Base-by-base conservation (phyloP, 1,140 invertebrate species). In the Polypedilum pembai region DNA sequence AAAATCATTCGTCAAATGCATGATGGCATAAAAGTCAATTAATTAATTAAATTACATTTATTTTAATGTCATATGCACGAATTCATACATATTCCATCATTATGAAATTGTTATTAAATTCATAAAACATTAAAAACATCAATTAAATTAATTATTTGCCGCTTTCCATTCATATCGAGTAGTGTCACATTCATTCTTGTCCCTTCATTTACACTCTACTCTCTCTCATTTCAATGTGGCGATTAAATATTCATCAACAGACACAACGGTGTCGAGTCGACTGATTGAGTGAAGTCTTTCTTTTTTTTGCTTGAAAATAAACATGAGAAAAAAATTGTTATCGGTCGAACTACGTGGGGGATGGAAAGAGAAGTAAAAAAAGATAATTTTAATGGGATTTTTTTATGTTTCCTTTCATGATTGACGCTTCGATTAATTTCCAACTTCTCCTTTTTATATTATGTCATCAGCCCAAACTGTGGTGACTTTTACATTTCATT, bases 401-500 rank as follows among this genome's bases (percentile, higher is more conserved):
- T 21, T 69, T 7, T 18, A n/a, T 56, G 12, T 4, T n/a, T 56
- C 45, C 12, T 12, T 15, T n/a, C 8, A 18, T 69, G 65, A 69
- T n/a, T 69, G 65, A 69, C 65, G 17, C 1, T 69, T 69, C 65
- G 17, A 69, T 69, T 69, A 69, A 69, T 69, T 69, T 69, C 65
- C n/a, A 18, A 18, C 18, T 21, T 10, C 17, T 69, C 65, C 7
- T 69, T 69, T 69, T 69, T 18, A 15, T 21, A 18, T 69, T 10
- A 69, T 18, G 17, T 12, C 8, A 18, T 69, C 8, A 8, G 18
- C 3, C 8, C 7, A 10, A 17, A 10, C n/a, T 8, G 7, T 8
- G 65, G 17, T 69, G 18, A 7, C 8, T 18, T 18, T 66, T 66
- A 7, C 17, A 33, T 21, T 7, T 69, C 4, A 7, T 69, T n/a